phyloP scores from a whole-genome alignment of 2,888 invertebrate species.

The Timema cristinae region DNA sequence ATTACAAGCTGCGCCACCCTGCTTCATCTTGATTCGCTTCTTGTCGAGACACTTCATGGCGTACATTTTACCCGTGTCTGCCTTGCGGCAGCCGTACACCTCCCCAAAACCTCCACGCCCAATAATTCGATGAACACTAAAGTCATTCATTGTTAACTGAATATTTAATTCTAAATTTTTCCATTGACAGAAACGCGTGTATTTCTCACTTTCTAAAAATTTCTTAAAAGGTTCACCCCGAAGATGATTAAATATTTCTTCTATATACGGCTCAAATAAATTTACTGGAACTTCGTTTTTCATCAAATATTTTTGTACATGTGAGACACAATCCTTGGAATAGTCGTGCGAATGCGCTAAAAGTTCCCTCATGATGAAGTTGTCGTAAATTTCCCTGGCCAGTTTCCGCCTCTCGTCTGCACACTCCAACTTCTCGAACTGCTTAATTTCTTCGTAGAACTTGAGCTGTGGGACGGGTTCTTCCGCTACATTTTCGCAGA shows the following conservation, averaged over 20 bases:
- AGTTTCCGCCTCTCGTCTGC: constrained; percentile 92
- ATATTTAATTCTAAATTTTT: constrained; percentile 99
- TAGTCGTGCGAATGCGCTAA: constrained; percentile 98
- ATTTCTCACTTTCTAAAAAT: constrained; percentile 99
- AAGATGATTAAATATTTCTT: constrained; percentile 97
- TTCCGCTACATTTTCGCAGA: constrained; percentile 94
- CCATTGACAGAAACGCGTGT: constrained; percentile 99
- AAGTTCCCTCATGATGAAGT: constrained; percentile 99
- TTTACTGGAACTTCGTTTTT: constrained; percentile 96
- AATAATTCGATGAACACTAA: constrained; percentile 99
- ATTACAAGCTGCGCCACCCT: too few relatives aligned
- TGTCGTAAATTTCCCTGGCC: constrained; percentile 97
- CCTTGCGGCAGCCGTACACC: constrained; percentile 98
- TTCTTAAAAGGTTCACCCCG: constrained; percentile 95
- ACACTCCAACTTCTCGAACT: constrained; percentile 97
- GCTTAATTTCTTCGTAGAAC: constrained; percentile 99
- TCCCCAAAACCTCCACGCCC: constrained; percentile 99
- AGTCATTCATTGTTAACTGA: constrained; percentile 99
- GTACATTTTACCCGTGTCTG: constrained; percentile 99
- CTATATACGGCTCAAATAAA: constrained; percentile 99
- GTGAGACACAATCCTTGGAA: constrained; percentile 93
- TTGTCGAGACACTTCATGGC: constrained; percentile 99
- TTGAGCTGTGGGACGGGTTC: constrained; percentile 96
- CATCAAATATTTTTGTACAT: constrained; percentile 96
- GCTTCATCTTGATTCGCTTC: constrained; percentile 99